Conservation (phyloP, 2,113 vertebrate genomes). For the Archilochus colubris region DNA sequence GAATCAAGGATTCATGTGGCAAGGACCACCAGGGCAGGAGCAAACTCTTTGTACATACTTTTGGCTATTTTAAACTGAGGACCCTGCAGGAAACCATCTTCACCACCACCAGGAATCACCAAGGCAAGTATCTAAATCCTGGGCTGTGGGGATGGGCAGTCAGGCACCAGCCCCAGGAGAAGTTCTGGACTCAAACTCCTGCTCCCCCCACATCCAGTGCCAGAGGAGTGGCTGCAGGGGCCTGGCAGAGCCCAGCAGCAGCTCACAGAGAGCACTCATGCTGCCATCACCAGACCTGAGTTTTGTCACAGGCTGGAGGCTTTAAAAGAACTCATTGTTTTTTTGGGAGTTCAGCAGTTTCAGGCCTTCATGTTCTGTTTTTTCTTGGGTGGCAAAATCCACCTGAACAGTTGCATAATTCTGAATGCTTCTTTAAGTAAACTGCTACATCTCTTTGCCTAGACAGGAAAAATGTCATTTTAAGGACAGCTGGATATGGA, state of each 20-base stretch:
- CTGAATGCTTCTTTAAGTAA: neutral
- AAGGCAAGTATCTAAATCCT: neutral
- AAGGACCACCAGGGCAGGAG: neutral
- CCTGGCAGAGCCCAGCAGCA: neutral
- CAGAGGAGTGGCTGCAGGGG: neutral
- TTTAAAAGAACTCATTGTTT: neutral
- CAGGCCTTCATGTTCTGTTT: neutral
- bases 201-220: neutral
- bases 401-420: neutral
- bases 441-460: neutral
- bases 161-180: neutral
- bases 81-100: neutral
- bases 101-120: neutral
- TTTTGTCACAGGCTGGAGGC: neutral
- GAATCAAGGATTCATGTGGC: neutral
- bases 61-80: neutral
- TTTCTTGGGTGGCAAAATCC: neutral
- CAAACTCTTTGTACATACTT: neutral
- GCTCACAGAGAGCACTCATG: rapidly evolving
- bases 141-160: neutral
- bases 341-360: neutral
- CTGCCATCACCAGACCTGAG: neutral
- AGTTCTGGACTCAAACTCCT: neutral
- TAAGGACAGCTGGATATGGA: neutral
- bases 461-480: neutral